Percentiles rank a stretch among this genome's conserved stretches.
These are phyloP conservation scores for Sitodiplosis mosellana DNA, from an alignment of 1,140 invertebrate genomes.

Conservation along the genomic window DNA sequence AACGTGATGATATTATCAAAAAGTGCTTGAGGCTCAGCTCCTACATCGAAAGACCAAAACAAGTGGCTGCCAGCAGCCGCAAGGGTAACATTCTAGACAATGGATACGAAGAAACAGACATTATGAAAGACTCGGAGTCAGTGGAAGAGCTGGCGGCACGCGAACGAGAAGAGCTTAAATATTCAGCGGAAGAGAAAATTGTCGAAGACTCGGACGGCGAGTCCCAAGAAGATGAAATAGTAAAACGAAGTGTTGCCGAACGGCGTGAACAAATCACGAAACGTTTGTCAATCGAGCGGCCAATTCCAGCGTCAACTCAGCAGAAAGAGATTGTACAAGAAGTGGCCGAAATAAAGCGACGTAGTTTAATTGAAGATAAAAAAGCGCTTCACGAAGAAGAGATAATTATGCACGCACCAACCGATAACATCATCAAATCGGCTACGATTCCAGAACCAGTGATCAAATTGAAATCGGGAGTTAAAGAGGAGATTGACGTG, in stretches of 20 bases:
- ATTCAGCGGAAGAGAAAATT: constrained; percentile 52
- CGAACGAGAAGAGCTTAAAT: constrained; percentile 45
- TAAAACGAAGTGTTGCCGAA: constrained; percentile 45
- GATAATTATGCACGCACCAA: constrained; percentile 24
- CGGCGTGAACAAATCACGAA: constrained; percentile 49
- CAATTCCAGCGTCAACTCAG: constrained; percentile 43
- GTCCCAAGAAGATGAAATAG: constrained; percentile 40
- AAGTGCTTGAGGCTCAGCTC: constrained; percentile 65
- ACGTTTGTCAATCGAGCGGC: constrained; percentile 39
- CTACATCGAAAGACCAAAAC: constrained; percentile 37
- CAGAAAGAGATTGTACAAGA: constrained; percentile 46
- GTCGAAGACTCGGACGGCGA: constrained; percentile 33
- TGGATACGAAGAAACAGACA: constrained; percentile 45
- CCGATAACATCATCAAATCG: constrained; percentile 24
- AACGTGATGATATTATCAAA: constrained; percentile 81
- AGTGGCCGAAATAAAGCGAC: constrained; percentile 47
- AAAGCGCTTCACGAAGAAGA: constrained; percentile 33
- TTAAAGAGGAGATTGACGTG: constrained; percentile 18
- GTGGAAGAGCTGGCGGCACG: constrained; percentile 34
- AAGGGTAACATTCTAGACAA: constrained; percentile 15
- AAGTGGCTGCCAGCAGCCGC: constrained; percentile 42
- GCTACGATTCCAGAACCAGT: constrained; percentile 20
- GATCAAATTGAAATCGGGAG: constrained; percentile 24
- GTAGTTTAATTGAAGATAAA: constrained; percentile 38
- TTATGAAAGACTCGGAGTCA: constrained; percentile 50